These are phyloP conservation scores for Coelogynopora nodosa DNA, from an alignment of 2,888 invertebrate species.

Conservation along the genomic window DNA sequence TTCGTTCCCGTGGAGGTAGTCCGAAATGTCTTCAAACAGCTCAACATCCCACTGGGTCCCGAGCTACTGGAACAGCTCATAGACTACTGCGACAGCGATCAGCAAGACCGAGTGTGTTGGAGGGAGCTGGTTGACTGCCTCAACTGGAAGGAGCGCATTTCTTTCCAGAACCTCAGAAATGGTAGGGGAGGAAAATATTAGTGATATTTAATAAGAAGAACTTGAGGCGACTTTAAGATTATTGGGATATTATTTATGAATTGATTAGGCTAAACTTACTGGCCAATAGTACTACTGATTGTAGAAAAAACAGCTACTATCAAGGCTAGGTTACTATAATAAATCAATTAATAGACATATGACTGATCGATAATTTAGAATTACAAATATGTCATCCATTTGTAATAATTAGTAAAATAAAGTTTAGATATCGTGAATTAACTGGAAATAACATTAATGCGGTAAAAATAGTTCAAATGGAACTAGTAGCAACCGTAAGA, in stretches of 20 bases:
- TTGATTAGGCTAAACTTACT: too few species aligned
- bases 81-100: conserved; percentile 31
- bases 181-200: neutral
- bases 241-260: neutral
- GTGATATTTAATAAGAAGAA: neutral
- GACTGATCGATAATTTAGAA: too few species aligned
- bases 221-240: neutral
- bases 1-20: neutral
- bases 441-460: too few species aligned
- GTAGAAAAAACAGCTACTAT: too few species aligned
- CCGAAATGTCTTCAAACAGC: conserved; percentile 15
- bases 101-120: neutral
- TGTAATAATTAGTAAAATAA: too few species aligned
- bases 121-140: conserved; percentile 5
- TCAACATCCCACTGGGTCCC: conserved; percentile 26
- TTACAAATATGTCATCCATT: too few species aligned
- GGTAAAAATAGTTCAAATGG: too few species aligned
- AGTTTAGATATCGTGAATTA: too few species aligned
- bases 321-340: too few species aligned
- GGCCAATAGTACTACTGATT: too few species aligned
- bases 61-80: conserved; percentile 36
- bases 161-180: neutral
- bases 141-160: conserved; percentile 36
- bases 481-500: too few species aligned
- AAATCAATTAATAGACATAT: too few species aligned